Base-by-base conservation (phyloP, 1,140 invertebrate genomes). In the Planococcus citri region DNA sequence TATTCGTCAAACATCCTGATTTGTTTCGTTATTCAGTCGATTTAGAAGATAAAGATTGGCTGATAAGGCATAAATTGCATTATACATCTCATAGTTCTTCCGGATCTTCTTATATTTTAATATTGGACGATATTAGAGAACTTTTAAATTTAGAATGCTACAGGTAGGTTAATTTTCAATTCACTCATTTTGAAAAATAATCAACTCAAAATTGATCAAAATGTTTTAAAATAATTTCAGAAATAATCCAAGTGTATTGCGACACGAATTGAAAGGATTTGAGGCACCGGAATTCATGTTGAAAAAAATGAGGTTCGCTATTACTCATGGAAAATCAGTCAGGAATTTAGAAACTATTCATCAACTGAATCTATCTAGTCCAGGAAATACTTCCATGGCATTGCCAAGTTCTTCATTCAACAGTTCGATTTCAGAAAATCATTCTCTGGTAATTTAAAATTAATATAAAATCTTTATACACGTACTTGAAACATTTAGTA, bases 1-100 rank as follows among this genome's bases (percentile, higher is more conserved):
- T 69, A 57, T 69, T 58, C 14, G 68, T 69, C 51, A 72, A 89
- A 76, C 89, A 92, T 81, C 86, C 89, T 33, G 87, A 88, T 27
- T 73, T 91, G 17, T 85, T 88, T 67, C 84, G 87, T 75, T 92
- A 92, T 78, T 85, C 85, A 69, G 88, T 88, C 57, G 90, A 92
- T 75, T 85, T 85, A 71, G 87, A 89, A 73, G 90, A 92, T 74
- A 90, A 90, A 76, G 87, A 89, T 75, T 91, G 89, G 89, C 81
- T 92, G 25, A 83, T 85, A 67, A 87, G 85, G 72, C 85, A 89
- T 73, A 87, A 88, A 75, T 78, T 89, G 70, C 88, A 89, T 77
- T 86, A 88, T 10, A 69, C 72, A 22, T 71, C 72, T 51, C 68
- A 72, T 51, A 74, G 84, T 86, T 69, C 88, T 8, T 87, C 88